These are phyloP conservation scores for Branchinecta lindahli DNA, from an alignment of 1,140 invertebrate species.

Conservation along the genomic window DNA sequence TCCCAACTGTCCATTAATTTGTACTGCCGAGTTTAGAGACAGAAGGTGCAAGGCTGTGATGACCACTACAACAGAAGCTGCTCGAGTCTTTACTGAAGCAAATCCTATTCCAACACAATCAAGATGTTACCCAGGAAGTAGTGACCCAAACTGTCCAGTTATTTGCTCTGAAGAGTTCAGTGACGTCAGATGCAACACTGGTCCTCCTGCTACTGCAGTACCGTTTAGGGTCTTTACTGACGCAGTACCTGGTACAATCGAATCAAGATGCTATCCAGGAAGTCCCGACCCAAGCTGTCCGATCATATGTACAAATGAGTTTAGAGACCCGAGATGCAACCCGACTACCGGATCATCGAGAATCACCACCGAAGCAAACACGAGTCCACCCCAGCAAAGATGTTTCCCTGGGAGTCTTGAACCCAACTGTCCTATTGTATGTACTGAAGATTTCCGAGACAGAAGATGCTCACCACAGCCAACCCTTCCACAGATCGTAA, in stretches of 20 bases:
- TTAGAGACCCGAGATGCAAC: background rate
- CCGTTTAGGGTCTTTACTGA: background rate
- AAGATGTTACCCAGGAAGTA: background rate
- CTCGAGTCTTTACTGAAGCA: background rate
- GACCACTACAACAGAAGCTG: background rate
- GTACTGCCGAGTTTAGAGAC: background rate
- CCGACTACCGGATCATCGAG: background rate
- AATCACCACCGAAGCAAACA: too few relatives aligned
- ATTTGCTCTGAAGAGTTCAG: background rate
- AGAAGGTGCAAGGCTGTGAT: background rate
- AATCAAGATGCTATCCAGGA: background rate
- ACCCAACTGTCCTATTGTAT: background rate
- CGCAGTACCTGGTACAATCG: background rate
- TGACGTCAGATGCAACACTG: background rate
- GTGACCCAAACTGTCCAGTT: background rate
- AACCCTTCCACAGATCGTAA: too few relatives aligned
- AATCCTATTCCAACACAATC: background rate
- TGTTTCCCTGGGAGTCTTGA: background rate
- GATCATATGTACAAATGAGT: background rate
- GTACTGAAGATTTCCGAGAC: background rate
- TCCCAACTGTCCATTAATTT: conserved; percentile 15
- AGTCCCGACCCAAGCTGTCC: background rate
- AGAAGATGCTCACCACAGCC: too few relatives aligned
- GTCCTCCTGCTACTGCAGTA: background rate
- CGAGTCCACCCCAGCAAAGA: background rate